These are phyloP conservation scores for Dorcus hopei DNA, from an alignment of 2,888 invertebrate species.

Conservation along the genomic window DNA sequence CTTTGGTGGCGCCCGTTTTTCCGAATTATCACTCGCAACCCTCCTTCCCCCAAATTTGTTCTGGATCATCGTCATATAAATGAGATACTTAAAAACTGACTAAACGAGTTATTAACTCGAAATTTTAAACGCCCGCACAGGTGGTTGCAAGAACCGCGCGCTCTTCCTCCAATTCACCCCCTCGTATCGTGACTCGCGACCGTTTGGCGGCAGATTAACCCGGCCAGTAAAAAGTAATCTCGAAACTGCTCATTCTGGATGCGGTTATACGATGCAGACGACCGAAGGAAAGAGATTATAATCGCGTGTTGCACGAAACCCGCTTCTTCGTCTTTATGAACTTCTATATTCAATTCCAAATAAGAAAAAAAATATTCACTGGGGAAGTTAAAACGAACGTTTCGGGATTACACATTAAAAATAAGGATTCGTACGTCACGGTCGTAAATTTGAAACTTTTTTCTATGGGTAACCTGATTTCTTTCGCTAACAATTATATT, in stretches of 20 bases:
- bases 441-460: neutral
- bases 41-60: too few species aligned
- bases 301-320: conserved; percentile 18
- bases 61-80: too few species aligned
- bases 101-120: too few species aligned
- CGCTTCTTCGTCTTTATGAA: conserved; percentile 6
- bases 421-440: neutral
- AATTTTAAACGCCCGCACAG: too few species aligned
- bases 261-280: conserved; percentile 37
- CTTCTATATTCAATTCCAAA: neutral
- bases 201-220: conserved; percentile 2
- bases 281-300: conserved; percentile 31
- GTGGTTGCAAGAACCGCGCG: too few species aligned
- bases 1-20: too few species aligned
- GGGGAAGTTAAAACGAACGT: neutral
- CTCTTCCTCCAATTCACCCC: too few species aligned
- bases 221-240: conserved; percentile 30
- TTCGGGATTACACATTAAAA: neutral
- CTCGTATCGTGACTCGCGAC: neutral
- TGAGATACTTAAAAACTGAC: too few species aligned
- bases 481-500: too few species aligned
- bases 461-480: neutral
- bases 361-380: neutral
- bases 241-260: conserved; percentile 37
- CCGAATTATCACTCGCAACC: too few species aligned